phyloP scores from a whole-genome alignment of 1,140 invertebrate species.

The Aphelinus certus region DNA sequence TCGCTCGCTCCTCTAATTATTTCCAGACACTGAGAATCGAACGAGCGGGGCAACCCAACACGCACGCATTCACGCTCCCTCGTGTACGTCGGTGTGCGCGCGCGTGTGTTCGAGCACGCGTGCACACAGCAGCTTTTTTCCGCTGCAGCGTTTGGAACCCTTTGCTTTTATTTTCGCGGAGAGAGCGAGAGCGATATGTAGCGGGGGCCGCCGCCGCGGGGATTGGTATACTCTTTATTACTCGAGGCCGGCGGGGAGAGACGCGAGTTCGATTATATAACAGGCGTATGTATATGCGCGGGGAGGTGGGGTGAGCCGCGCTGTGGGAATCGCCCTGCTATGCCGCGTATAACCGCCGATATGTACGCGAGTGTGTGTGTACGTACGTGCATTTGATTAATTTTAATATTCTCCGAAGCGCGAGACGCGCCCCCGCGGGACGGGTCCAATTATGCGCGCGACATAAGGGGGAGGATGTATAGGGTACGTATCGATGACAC shows the following conservation, averaged over 20 bases:
- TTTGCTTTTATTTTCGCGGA: too few relatives aligned
- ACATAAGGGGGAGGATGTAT: too few relatives aligned
- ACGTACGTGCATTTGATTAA: slow-evolving; percentile 35
- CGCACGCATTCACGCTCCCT: slow-evolving; percentile 8
- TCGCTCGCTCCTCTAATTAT: slow-evolving; percentile 66
- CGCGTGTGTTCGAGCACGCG: background rate
- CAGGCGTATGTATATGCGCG: background rate
- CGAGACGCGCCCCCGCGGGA: background rate
- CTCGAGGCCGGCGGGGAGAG: background rate
- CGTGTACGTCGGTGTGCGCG: background rate
- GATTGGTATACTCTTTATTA: slow-evolving; percentile 38
- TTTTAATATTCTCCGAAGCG: slow-evolving; percentile 27
- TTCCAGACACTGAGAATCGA: slow-evolving; percentile 69
- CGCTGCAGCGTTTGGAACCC: background rate
- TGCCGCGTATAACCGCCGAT: background rate
- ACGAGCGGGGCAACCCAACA: slow-evolving; percentile 51
- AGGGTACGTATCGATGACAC: background rate
- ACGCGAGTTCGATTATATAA: slow-evolving; percentile 31
- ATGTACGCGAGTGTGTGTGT: background rate
- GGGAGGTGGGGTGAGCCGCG: background rate
- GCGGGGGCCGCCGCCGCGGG: slow-evolving; percentile 10
- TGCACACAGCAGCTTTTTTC: background rate
- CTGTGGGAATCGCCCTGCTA: slow-evolving; percentile 22
- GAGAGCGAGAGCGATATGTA: too few relatives aligned
- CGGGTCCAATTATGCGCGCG: slow-evolving; percentile 19